Base-by-base conservation (phyloP, 2,888 invertebrate species). In the Eudemis profundana region DNA sequence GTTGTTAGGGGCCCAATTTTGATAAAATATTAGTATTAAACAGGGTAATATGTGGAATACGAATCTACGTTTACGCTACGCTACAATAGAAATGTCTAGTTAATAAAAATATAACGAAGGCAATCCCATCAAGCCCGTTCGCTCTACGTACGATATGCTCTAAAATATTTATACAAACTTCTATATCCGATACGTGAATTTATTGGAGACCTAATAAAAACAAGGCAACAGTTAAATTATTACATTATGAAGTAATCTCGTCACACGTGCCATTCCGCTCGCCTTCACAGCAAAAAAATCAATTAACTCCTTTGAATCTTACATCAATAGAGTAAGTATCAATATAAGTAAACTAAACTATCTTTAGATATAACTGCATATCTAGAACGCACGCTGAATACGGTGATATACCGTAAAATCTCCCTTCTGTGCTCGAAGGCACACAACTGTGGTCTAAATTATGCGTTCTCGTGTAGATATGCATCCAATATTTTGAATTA, bases 201-300 rank as follows among this genome's bases (percentile, higher is more conserved):
- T 72, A 79, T 79, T 80, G 79, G 75, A 84, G 81, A 79, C 77
- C 72, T 79, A 73, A 75, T 78, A 74, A 82, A 83, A 84, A 74
- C 50, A 89, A 89, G 87, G 87, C 87, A 88, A 85, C 84, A 82
- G 76, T 81, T 74, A 64, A 65, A 75, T 70, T 74, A 70, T 77
- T 75, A 23, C 23, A 33, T 33, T 74, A 72, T 74, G 66, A 17
- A 67, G n/a, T 61, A 64, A 50, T 60, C 60, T 57, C 57, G 15
- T 36, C 44, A 53, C 59, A 51, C 23, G 27, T n/a, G 36, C 29
- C 21, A 57, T 40, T 61, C n/a, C 27, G 5, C 17, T 23, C 15
- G 17, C 7, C 38, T 49, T 36, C 21, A 4, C 14, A 0, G 40
- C 0, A 10, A 7, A 0, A 15, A 19, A 12, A 29, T 1, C 1